These are phyloP conservation scores for Pectinophora gossypiella DNA, from an alignment of 1,140 invertebrate genomes.

Conservation along the genomic window DNA sequence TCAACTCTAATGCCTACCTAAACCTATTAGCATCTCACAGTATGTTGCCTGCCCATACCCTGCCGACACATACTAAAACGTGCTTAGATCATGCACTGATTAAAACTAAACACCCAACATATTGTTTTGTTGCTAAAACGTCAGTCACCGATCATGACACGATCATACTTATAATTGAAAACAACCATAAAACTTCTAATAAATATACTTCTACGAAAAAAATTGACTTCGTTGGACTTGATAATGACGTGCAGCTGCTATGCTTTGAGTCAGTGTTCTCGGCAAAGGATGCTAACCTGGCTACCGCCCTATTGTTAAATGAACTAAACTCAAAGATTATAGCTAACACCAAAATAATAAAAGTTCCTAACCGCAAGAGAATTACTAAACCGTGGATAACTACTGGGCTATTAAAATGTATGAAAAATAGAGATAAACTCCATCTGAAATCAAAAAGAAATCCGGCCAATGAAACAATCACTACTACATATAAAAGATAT, in stretches of 20 bases:
- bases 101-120: neutral
- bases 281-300: too few relatives aligned
- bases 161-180: neutral
- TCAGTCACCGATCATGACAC: neutral
- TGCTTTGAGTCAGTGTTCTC: too few relatives aligned
- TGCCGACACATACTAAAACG: neutral
- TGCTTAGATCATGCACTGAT: neutral
- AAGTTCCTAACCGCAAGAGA: neutral
- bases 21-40: neutral
- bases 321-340: too few relatives aligned
- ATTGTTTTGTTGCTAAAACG: neutral
- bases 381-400: neutral
- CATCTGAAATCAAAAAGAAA: neutral
- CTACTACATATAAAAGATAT: neutral
- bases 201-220: too few relatives aligned
- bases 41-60: neutral
- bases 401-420: neutral
- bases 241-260: too few relatives aligned
- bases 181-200: too few relatives aligned
- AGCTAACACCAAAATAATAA: neutral
- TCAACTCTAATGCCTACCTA: neutral
- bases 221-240: too few relatives aligned
- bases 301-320: too few relatives aligned
- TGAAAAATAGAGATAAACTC: neutral
- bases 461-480: neutral